These are phyloP conservation scores for Lampris megalopsis DNA, from an alignment of 2,113 vertebrate genomes.

Conservation along the genomic window DNA sequence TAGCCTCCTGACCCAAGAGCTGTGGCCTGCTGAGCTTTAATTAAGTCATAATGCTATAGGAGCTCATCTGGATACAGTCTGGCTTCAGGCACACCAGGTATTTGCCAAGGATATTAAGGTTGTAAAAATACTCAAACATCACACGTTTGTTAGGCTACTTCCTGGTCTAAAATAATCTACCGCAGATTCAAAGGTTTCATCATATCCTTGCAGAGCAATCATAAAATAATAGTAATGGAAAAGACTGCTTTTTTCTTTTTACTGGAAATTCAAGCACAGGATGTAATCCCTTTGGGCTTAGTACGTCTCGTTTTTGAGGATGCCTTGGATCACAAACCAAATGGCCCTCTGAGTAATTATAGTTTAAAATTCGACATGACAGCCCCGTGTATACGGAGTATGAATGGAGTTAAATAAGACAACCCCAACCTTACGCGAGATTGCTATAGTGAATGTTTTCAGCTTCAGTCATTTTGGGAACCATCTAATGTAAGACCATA, in stretches of 20 bases:
- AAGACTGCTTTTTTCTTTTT: background rate
- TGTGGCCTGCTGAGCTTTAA: conserved; percentile 39
- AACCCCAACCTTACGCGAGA: conserved; percentile 45
- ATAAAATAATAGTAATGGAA: conserved; percentile 7
- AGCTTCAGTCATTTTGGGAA: conserved; percentile 62
- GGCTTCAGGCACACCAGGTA: conserved; percentile 5
- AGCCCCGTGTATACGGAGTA: conserved; percentile 40
- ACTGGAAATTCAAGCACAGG: conserved; percentile 3
- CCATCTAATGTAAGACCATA: conserved; percentile 61
- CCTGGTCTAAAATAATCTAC: background rate
- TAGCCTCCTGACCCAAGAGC: conserved; percentile 43
- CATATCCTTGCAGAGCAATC: background rate
- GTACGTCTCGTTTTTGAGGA: conserved; percentile 29
- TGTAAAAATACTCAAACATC: background rate
- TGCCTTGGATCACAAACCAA: conserved; percentile 37
- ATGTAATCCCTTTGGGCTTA: conserved; percentile 36
- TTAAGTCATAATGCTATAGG: conserved; percentile 38
- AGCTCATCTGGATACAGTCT: conserved; percentile 35
- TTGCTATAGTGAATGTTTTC: conserved; percentile 44
- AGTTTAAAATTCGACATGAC: conserved; percentile 54
- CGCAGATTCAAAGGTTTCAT: conserved; percentile 1
- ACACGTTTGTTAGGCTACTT: background rate
- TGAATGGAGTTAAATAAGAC: conserved; percentile 57
- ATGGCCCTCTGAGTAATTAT: conserved; percentile 40
- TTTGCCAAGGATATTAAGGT: background rate